Base-by-base conservation (phyloP, 2,797 vertebrate species). In the Erpetoichthys calabaricus region DNA sequence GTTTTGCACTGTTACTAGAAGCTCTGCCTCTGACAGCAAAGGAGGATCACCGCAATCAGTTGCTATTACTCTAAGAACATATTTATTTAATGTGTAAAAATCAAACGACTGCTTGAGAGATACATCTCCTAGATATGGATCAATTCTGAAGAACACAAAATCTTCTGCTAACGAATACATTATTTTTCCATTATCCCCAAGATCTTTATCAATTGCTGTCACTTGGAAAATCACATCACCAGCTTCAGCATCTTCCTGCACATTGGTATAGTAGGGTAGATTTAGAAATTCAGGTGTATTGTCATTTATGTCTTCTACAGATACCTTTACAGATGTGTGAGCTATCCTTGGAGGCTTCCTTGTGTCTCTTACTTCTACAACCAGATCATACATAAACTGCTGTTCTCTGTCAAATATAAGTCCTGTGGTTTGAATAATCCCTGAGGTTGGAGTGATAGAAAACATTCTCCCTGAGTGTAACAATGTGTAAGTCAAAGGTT, bases 171-270 rank as follows among this genome's bases (percentile, higher is more conserved):
- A 80, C 1, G 78, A 82, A 60, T 90, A 99, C 57, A 81, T 77
- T 50, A 98, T 51, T 1, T 72, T 83, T 56, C 82, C 86, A 0
- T 97, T 97, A 67, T 87, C 79, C 52, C 86, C 94, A 58, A 81
- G 61, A 69, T 99, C 96, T 62, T 65, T 73, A 66, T 99, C 96
- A 2, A 76, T 76, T 50, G 92, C 92, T 5, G 84, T 86, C 3
- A 89, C 92, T 71, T 94, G 94, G 61, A 92, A 95, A 60, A 98
- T 77, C 51, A 96, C 90, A 56, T 99, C 93, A 8, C 94, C 94
- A 1, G 91, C 87, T 57, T 99, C 94, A 0, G 82, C 75, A 60
- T 89, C 85, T 0, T 97, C 94, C 44, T 90, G 91, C 58, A 97
- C 86, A 0, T 78, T 80, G 59, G 89, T 79, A 1, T 90, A 88